Conservation (phyloP, 2,797 vertebrate species). For the Gadopsis marmoratus region DNA sequence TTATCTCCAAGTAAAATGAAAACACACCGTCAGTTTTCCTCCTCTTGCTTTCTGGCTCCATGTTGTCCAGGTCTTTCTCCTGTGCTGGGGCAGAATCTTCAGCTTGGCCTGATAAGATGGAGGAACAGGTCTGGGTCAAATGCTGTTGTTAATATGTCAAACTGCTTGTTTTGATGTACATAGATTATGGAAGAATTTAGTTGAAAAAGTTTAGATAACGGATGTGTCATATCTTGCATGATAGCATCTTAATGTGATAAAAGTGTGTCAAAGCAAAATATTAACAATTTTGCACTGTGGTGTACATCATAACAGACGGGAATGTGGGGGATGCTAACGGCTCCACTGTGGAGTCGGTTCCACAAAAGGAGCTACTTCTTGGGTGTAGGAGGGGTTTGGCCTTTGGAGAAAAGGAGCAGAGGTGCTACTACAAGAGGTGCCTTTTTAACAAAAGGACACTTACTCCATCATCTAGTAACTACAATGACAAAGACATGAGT, state of each 20-base stretch:
- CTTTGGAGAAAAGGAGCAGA: not conserved
- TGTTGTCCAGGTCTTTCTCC: slow-evolving; percentile 32
- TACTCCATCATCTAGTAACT: not conserved
- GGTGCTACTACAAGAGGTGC: not conserved
- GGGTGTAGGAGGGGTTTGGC: not conserved
- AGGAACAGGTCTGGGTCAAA: slow-evolving; percentile 11
- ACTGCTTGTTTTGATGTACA: not conserved
- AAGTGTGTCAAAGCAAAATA: not conserved
- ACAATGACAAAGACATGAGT: not conserved
- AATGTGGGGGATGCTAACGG: no score
- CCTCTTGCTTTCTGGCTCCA: slow-evolving; percentile 79
- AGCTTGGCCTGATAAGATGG: slow-evolving; percentile 46
- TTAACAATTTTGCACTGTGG: not conserved
- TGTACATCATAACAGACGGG: not conserved
- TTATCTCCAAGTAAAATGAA: no score
- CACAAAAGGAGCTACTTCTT: not conserved
- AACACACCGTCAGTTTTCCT: slow-evolving; percentile 72
- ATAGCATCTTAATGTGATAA: not conserved
- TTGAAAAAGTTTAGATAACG: not conserved
- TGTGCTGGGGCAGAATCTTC: slow-evolving; percentile 12
- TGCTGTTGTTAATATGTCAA: not conserved
- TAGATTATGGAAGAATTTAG: not conserved
- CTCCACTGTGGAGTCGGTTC: not conserved
- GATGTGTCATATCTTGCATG: not conserved
- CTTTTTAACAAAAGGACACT: not conserved